These are phyloP conservation scores for Sebastes diaconus DNA, from an alignment of 2,797 vertebrate species.

Conservation along the genomic window DNA sequence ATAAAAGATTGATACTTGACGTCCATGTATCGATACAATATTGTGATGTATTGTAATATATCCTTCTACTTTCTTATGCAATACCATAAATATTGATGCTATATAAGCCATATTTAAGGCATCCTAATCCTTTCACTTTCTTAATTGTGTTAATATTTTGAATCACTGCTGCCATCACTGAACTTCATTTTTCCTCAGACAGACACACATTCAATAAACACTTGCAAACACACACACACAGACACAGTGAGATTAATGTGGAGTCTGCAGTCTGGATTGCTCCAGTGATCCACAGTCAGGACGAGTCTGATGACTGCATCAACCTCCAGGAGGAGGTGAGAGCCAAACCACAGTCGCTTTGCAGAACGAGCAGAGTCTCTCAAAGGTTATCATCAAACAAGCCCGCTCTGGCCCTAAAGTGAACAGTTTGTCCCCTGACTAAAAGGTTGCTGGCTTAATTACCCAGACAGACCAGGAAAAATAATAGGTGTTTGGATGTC, in stretches of 20 bases:
- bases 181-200: slow-evolving; percentile 18
- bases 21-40: too few species aligned
- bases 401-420: not conserved
- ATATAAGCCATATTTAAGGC: slow-evolving; percentile 37
- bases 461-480: not conserved
- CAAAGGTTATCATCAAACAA: slow-evolving; percentile 43
- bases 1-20: too few species aligned
- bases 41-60: too few species aligned
- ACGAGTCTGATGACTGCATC: slow-evolving; percentile 39
- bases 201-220: slow-evolving; percentile 3
- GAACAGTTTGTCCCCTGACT: slow-evolving; percentile 7
- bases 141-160: slow-evolving; percentile 50
- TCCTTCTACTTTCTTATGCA: not conserved
- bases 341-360: slow-evolving; percentile 53
- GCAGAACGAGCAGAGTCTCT: slow-evolving; percentile 14
- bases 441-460: not conserved
- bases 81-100: not conserved
- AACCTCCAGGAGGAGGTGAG: slow-evolving; percentile 34
- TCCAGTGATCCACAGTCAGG: slow-evolving; percentile 51
- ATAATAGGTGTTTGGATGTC: not conserved
- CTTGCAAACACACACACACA: not conserved
- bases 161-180: slow-evolving; percentile 10
- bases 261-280: slow-evolving; percentile 60
- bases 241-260: slow-evolving; percentile 56
- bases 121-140: slow-evolving; percentile 2